These are phyloP conservation scores for Nibea albiflora DNA, from an alignment of 2,113 vertebrate genomes.

Conservation along the genomic window DNA sequence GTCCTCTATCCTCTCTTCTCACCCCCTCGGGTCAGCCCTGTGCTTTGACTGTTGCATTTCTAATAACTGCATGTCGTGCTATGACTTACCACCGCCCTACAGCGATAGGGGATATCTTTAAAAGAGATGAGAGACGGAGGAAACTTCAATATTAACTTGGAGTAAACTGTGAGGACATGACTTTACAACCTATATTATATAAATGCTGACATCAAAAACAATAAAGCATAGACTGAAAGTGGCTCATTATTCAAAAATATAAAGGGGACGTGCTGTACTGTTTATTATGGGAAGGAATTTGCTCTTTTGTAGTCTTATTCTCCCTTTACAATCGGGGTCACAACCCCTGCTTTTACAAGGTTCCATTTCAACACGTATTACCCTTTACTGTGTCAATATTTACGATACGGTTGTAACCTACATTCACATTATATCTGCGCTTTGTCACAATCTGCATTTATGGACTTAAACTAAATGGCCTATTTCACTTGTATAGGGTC, in stretches of 20 bases:
- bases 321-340: slow-evolving; percentile 64
- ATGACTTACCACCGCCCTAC: slow-evolving; percentile 50
- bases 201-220: neutral
- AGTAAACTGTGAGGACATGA: too few species aligned
- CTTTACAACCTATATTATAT: too few species aligned
- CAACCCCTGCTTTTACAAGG: slow-evolving; percentile 61
- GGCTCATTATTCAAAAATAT: neutral
- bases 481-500: slow-evolving; percentile 49
- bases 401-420: slow-evolving; percentile 70
- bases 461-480: slow-evolving; percentile 51
- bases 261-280: neutral
- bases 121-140: slow-evolving; percentile 3
- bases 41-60: slow-evolving; percentile 44
- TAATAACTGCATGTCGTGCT: slow-evolving; percentile 57
- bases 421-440: slow-evolving; percentile 62
- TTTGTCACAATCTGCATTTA: slow-evolving; percentile 73
- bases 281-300: slow-evolving; percentile 45
- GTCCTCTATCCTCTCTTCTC: slow-evolving; percentile 10
- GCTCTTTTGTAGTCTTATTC: slow-evolving; percentile 40
- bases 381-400: slow-evolving; percentile 79
- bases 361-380: slow-evolving; percentile 63
- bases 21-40: slow-evolving; percentile 33
- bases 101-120: slow-evolving; percentile 24
- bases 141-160: neutral
- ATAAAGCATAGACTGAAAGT: neutral